A percentile compares a stretch with the other conserved stretches of the same genome.
Evolutionary conservation across 2,797 vertebrate genomes (phyloP).

Genomic region (Antrozous pallidus): DNA sequence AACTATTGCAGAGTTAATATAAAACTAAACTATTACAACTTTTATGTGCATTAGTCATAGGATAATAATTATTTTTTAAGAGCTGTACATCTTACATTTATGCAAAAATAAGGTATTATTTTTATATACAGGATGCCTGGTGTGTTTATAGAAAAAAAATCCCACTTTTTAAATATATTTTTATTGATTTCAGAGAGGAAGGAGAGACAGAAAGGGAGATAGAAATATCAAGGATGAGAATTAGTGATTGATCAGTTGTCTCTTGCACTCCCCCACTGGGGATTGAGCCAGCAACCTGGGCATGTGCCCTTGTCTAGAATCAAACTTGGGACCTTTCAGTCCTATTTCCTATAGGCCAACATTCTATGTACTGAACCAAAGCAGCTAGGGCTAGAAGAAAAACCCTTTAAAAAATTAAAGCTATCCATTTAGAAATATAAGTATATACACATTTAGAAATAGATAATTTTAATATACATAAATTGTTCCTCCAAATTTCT

Average conservation of each 20-base stretch:
- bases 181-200: no score
- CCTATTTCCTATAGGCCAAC: no score
- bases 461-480: neutral
- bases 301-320: no score
- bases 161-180: neutral
- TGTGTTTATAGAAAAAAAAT: neutral
- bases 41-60: neutral
- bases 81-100: neutral
- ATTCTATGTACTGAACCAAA: no score
- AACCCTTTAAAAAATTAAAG: neutral
- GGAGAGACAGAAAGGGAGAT: no score
- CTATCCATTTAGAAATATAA: neutral
- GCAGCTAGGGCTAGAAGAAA: no score
- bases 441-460: neutral
- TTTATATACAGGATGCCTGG: neutral
- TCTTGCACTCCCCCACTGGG: no score
- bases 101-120: neutral
- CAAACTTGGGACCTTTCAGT: no score
- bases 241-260: no score
- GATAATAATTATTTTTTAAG: neutral
- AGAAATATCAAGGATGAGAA: no score
- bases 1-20: neutral
- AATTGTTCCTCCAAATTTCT: neutral
- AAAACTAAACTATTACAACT: neutral
- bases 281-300: no score